Conservation (phyloP, 2,888 invertebrate species). For the Auanema freiburgensis region DNA sequence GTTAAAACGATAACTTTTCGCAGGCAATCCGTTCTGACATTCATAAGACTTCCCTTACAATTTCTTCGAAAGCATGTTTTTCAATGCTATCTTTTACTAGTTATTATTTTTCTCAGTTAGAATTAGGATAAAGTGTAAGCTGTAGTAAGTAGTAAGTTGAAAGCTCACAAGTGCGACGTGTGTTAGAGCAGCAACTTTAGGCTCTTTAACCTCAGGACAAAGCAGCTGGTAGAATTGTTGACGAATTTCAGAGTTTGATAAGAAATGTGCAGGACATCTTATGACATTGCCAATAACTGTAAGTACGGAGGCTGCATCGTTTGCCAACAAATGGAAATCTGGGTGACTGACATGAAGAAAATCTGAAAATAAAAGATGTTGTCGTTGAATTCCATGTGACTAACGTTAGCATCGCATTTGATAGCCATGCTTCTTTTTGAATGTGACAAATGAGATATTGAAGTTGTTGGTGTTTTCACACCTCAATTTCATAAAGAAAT, state of each 20-base stretch:
- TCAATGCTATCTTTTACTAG: too few species aligned
- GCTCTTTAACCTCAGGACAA: slow-evolving; percentile 14
- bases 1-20: too few species aligned
- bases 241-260: slow-evolving; percentile 58
- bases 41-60: too few species aligned
- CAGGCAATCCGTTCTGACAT: too few species aligned
- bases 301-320: slow-evolving; percentile 54
- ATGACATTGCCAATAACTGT: slow-evolving; percentile 61
- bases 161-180: slow-evolving; percentile 11
- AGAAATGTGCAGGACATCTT: slow-evolving; percentile 59
- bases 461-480: neutral
- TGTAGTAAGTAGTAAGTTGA: too few species aligned
- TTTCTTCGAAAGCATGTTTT: too few species aligned
- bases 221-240: slow-evolving; percentile 51
- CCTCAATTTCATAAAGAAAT: neutral
- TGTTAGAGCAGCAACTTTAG: slow-evolving; percentile 13
- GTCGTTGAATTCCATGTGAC: too few species aligned
- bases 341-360: slow-evolving; percentile 51
- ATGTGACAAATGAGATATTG: slow-evolving; percentile 1
- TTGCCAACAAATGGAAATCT: slow-evolving; percentile 48
- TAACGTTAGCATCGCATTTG: slow-evolving; percentile 6
- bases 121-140: too few species aligned
- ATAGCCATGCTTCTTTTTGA: neutral
- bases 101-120: too few species aligned
- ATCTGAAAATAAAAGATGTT: slow-evolving; percentile 26